Base-by-base conservation (phyloP, 2,888 invertebrate species). In the Agonopterix subpropinquella region DNA sequence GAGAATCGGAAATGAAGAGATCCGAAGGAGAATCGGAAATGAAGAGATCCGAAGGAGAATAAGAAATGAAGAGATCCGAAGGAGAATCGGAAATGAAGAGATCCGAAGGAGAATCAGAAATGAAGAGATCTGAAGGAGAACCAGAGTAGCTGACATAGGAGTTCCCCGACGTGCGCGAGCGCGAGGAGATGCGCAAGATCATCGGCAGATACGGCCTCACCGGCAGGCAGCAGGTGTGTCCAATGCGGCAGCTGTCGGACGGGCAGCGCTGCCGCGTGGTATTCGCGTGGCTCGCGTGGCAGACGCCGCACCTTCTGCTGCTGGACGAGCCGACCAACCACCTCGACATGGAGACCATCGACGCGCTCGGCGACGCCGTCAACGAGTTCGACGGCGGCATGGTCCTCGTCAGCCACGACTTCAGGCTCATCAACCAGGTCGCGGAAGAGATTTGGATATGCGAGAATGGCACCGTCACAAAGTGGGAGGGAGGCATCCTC, bases 361-460 rank as follows among this genome's bases (percentile, higher is more conserved):
- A 99, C 84, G 97, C 99, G 0, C 89, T 99, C 49, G 99, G 96
- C 1, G 98, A 99, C 63, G 99, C 99, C 28, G 94, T 99, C 67
- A 98, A 97, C 75, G 97, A 98, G 70, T 99, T 98, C 75, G 97
- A 98, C 61, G 99, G 99, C 43, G 99, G 99, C 59, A 95, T 99
- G 95, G 96, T 99, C 57, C 92, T 99, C 18, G 99, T 99, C 67
- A 98, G 98, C 87, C 99, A 99, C 95, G 99, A 99, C 91, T 99
- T 99, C 91, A 92, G 99, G 80, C 93, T 99, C 48, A 99, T 99
- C 57, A 97, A 96, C 87, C 99, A 99, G 92, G 99, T 99, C 36
- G 99, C 99, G 8, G 95, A 99, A 79, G 98, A 98, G 84, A 99
- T 99, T 78, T 99, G 99, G 99, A 95, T 99, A 43, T 99, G 99